phyloP scores from a whole-genome alignment of 2,113 vertebrate species.

The Actenoides hombroni region DNA sequence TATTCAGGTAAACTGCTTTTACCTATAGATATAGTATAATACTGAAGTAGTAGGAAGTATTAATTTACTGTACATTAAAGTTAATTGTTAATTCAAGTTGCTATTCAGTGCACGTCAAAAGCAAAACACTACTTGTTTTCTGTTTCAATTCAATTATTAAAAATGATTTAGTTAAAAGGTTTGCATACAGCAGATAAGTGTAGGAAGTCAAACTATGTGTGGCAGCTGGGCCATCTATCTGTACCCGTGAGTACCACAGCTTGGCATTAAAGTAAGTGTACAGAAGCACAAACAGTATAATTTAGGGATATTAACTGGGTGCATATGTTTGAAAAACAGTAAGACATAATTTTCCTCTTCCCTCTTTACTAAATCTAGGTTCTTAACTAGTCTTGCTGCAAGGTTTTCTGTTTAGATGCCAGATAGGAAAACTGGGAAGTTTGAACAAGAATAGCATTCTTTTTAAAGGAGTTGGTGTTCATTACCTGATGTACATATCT shows the following conservation, averaged over 20 bases:
- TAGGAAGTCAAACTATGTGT: background rate
- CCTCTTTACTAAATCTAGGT: background rate
- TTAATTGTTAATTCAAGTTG: background rate
- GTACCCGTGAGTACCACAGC: background rate
- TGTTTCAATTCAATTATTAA: background rate
- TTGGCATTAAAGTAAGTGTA: background rate
- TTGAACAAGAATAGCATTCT: background rate
- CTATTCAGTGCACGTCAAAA: background rate
- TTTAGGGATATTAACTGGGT: background rate
- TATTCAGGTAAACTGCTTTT: constrained; percentile 84
- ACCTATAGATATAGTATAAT: background rate
- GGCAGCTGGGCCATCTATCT: background rate
- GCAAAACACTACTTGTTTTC: background rate
- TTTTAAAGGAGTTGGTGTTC: background rate
- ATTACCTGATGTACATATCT: background rate
- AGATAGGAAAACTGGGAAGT: background rate
- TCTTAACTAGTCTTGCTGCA: background rate
- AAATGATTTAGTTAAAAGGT: background rate
- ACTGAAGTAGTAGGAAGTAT: background rate
- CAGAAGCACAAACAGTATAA: background rate
- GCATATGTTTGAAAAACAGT: background rate
- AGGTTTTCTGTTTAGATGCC: background rate
- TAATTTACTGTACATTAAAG: background rate
- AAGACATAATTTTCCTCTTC: background rate
- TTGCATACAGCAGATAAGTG: background rate